A percentile compares a stretch with the other conserved stretches of the same genome.
Conservation (phyloP, 2,888 invertebrate genomes). For the Colletes collaris region DNA sequence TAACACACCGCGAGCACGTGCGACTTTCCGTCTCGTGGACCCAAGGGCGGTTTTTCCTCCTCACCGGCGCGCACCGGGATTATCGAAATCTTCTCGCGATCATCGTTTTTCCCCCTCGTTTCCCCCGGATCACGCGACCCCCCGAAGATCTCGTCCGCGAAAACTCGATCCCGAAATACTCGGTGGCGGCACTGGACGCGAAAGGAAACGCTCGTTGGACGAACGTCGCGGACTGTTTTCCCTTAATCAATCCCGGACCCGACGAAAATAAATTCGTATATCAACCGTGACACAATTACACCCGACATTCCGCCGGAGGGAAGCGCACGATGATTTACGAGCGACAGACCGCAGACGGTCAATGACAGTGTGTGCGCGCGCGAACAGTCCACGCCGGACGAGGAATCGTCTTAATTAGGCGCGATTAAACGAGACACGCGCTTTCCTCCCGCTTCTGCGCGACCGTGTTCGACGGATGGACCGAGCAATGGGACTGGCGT, state of each 20-base stretch:
- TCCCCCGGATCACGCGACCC: no score
- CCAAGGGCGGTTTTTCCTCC: no score
- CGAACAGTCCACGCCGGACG: conserved; percentile 28
- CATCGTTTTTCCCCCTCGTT: not conserved
- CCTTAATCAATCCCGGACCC: conserved; percentile 33
- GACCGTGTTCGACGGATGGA: conserved; percentile 17
- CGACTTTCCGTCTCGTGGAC: not conserved
- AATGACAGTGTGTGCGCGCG: conserved; percentile 63
- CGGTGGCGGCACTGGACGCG: no score
- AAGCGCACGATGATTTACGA: conserved; percentile 60
- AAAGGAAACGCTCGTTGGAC: conserved; percentile 1
- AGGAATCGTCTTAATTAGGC: conserved; percentile 65
- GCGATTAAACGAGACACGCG: conserved; percentile 64
- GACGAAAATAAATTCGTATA: conserved; percentile 62
- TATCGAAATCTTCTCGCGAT: no score
- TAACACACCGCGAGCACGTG: conserved; percentile 48
- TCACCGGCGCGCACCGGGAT: no score
- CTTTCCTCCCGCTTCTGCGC: conserved; percentile 31
- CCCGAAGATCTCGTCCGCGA: no score
- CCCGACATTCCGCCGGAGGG: conserved; percentile 39
- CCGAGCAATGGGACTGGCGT: conserved; percentile 18
- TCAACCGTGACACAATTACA: conserved; percentile 65
- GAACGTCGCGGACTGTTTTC: not conserved
- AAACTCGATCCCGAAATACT: no score
- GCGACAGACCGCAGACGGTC: conserved; percentile 58